Conservation (phyloP, 37 sponge, comb jelly and placozoan species). For the Petrosia ficiformis region DNA sequence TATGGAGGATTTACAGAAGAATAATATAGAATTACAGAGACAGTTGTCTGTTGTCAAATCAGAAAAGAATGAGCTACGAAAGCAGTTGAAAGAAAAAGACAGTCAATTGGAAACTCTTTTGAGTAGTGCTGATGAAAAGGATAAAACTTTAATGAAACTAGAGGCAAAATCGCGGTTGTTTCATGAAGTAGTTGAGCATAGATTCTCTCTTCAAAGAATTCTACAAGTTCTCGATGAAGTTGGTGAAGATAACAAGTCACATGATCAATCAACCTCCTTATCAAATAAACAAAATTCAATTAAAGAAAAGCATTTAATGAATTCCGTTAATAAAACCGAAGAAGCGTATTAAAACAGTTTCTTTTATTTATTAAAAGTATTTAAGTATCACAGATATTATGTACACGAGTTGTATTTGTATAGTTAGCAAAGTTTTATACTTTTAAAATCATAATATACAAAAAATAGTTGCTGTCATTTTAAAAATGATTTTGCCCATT, state of each 20-base stretch:
- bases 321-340: no score
- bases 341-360: no score
- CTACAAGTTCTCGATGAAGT: conserved; percentile 44
- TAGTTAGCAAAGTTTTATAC: no score
- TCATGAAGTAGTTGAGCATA: conserved; percentile 60
- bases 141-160: conserved; percentile 26
- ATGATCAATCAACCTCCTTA: background rate
- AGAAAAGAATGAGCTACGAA: conserved; percentile 18
- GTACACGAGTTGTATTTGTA: no score
- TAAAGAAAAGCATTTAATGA: no score
- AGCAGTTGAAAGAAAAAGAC: background rate
- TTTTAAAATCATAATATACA: no score
- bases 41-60: no score
- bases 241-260: background rate
- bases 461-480: no score
- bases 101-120: conserved; percentile 29
- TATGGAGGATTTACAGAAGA: conserved; percentile 49
- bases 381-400: no score
- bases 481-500: no score
- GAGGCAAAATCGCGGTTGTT: conserved; percentile 58
- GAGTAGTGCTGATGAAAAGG: conserved; percentile 41
- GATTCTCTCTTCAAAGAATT: conserved; percentile 9
- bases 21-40: conserved; percentile 43
- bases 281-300: no score
- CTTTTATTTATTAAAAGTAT: no score